Conservation (phyloP, 2,888 invertebrate species). For the Heteromurus nitidus region DNA sequence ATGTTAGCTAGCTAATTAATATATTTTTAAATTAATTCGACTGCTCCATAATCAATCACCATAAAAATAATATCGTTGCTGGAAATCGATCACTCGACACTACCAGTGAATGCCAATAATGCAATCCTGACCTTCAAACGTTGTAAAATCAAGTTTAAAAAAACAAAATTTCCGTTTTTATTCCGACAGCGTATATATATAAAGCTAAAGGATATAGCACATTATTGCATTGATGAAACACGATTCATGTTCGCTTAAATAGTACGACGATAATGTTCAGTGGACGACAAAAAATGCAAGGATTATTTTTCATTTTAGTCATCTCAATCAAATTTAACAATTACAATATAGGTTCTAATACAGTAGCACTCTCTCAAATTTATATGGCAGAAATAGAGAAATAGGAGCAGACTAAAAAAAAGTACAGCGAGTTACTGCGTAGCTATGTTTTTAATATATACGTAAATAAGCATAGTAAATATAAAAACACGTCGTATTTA, state of each 20-base stretch:
- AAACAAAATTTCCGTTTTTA: neutral
- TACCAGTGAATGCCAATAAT: constrained; percentile 47
- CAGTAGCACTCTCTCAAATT: too few relatives aligned
- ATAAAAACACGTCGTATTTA: too few relatives aligned
- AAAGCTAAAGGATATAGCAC: constrained; percentile 5
- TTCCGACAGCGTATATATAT: constrained; percentile 1
- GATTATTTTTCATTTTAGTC: constrained; percentile 58
- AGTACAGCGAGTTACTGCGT: neutral
- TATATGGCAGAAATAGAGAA: neutral
- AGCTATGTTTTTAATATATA: too few relatives aligned
- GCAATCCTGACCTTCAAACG: constrained; percentile 31
- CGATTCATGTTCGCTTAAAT: constrained; percentile 7
- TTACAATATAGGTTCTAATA: too few relatives aligned
- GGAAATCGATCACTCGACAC: constrained; percentile 48
- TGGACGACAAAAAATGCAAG: constrained; percentile 21
- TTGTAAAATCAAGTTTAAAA: constrained; percentile 21
- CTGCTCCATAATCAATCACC: constrained; percentile 45
- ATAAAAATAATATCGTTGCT: constrained; percentile 42
- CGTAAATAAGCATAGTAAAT: neutral
- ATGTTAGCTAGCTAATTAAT: constrained; percentile 61
- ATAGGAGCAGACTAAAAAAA: neutral
- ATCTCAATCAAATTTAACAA: too few relatives aligned
- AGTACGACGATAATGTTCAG: neutral
- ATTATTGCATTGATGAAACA: neutral
- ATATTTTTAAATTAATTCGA: constrained; percentile 51